Conservation (phyloP, 2,797 vertebrate genomes). For the Epinephelus malabaricus region DNA sequence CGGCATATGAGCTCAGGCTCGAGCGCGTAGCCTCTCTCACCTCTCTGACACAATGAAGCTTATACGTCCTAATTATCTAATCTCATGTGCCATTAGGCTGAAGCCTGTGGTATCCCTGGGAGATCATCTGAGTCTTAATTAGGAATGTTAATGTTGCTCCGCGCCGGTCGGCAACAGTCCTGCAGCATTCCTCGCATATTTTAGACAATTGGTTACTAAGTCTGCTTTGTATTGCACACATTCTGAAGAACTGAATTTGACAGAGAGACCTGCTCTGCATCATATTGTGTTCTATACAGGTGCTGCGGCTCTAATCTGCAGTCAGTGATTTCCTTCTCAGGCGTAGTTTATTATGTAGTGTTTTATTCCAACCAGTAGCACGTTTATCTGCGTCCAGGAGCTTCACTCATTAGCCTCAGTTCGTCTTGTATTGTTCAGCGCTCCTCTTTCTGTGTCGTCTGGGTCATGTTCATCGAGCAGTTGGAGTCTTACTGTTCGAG, state of each 20-base stretch:
- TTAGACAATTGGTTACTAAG: constrained; percentile 40
- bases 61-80: constrained; percentile 71
- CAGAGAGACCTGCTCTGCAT: background rate
- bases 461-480: constrained; percentile 45
- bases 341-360: background rate
- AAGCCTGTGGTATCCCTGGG: constrained; percentile 54
- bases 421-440: constrained; percentile 33
- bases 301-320: background rate
- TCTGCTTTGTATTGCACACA: constrained; percentile 9
- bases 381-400: background rate
- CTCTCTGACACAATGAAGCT: constrained; percentile 57
- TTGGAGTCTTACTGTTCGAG: constrained; percentile 38
- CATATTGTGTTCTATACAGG: background rate
- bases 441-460: constrained; percentile 26
- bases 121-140: constrained; percentile 75
- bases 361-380: background rate
- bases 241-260: constrained; percentile 9
- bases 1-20: constrained; percentile 26
- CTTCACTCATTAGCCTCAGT: constrained; percentile 33
- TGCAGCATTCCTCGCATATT: constrained; percentile 42
- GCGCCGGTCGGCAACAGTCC: constrained; percentile 34
- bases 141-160: constrained; percentile 68
- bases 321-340: background rate
- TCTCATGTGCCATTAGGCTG: constrained; percentile 65
- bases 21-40: constrained; percentile 19